Conservation (phyloP, 2,888 invertebrate genomes). For the Esperia sulphurella region DNA sequence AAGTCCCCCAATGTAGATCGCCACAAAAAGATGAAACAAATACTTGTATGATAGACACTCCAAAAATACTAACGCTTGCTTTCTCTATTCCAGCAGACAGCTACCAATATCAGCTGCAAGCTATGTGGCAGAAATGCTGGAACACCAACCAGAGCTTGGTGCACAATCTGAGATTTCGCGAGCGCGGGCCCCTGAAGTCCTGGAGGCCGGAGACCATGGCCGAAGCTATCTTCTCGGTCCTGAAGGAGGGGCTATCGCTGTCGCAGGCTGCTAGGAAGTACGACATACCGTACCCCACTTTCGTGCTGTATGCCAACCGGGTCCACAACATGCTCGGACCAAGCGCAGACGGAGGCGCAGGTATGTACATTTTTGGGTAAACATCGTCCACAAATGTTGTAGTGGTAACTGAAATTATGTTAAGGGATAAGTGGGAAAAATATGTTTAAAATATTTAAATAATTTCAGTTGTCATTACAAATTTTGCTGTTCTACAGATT, state of each 20-base stretch:
- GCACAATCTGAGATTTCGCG: constrained; percentile 93
- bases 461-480: no score
- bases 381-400: background rate
- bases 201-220: constrained; percentile 98
- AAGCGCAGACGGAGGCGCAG: constrained; percentile 93
- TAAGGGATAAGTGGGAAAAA: background rate
- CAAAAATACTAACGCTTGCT: constrained; percentile 26
- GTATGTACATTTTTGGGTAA: constrained; percentile 64
- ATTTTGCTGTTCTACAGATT: no score
- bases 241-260: constrained; percentile 92
- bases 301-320: constrained; percentile 94
- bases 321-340: constrained; percentile 97
- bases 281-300: constrained; percentile 96
- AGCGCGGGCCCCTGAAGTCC: constrained; percentile 94
- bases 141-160: constrained; percentile 94
- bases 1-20: no score
- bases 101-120: constrained; percentile 96
- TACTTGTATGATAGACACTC: background rate
- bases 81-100: constrained; percentile 87
- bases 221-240: constrained; percentile 94
- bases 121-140: constrained; percentile 98
- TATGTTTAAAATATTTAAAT: no score
- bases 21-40: background rate
- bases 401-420: background rate
- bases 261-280: constrained; percentile 96